phyloP scores from a whole-genome alignment of 2,888 invertebrate species.

The Entomobrya multifasciata region DNA sequence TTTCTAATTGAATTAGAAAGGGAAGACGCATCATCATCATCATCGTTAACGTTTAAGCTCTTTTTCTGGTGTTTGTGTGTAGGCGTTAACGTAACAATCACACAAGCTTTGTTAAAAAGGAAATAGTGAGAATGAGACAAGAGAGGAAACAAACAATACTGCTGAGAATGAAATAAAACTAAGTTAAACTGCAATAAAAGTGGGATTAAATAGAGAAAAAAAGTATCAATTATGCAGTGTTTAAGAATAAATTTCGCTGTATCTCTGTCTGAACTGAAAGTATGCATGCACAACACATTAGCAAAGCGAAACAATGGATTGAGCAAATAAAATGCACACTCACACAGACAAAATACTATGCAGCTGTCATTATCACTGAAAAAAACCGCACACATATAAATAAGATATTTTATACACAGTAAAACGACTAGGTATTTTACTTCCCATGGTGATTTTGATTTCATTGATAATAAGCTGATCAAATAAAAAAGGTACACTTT shows the following conservation, averaged over 20 bases:
- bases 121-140: too few relatives aligned
- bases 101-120: neutral
- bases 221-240: neutral
- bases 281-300: neutral
- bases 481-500: constrained; percentile 2
- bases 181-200: too few relatives aligned
- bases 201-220: neutral
- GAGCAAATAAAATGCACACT: neutral
- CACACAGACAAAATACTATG: too few relatives aligned
- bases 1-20: constrained; percentile 69
- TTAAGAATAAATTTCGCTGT: too few relatives aligned
- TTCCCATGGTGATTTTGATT: constrained; percentile 27
- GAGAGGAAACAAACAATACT: neutral
- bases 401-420: too few relatives aligned
- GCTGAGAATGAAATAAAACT: constrained; percentile 8
- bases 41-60: too few relatives aligned
- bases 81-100: constrained; percentile 9
- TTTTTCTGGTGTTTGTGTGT: neutral
- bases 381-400: too few relatives aligned
- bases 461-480: constrained; percentile 21
- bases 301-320: neutral
- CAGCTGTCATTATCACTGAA: too few relatives aligned
- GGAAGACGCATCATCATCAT: too few relatives aligned
- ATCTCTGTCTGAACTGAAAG: too few relatives aligned
- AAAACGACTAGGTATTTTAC: too few relatives aligned